Base-by-base conservation (phyloP, 2,888 invertebrate species). In the Phyllotreta cruciferae region DNA sequence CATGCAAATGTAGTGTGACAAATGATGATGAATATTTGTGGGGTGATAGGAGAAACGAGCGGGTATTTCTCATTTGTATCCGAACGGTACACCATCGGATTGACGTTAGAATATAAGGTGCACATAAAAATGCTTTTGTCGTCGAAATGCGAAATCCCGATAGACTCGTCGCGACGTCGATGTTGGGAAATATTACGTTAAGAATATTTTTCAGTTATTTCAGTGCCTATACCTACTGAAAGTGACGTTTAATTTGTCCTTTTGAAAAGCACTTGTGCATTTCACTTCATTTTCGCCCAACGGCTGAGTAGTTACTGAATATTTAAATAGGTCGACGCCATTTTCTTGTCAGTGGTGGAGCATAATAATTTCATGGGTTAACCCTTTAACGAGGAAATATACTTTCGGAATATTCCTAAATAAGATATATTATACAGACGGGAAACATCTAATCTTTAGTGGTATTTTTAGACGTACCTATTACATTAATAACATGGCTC, bases 1-100 rank as follows among this genome's bases (percentile, higher is more conserved):
- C 35, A 49, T 35, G 34, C 34, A 49, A 34, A 49, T 49, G 49
- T 35, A 10, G 35, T 4, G 49, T 49, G 11, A 49, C 49, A 49
- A 49, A 49, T 49, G 35, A 49, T 49, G 35, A 49, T 49, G 49
- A 49, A 49, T 49, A 35, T 49, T 24, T 35, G 49, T 49, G 11
- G 9, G 49, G 9, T 49, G 35, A 49, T 35, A 36, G 49, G 35
- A 36, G 49, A 34, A 36, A 49, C n/a, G 49, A 4, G 11, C 1
- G n/a, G 35, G 35, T 49, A 35, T 49, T 49, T 49, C 14, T 49
- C n/a, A 49, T 49, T 49, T 35, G 49, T 49, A 49, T 49, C 49
- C 10, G 34, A 49, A 49, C 44, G 10, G n/a, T 11, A 13, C 14
- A 7, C 1, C 44, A 10, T 44, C 2, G 44, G 2, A 11, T n/a